Evolutionary conservation across 2,797 vertebrate species (phyloP), one percentile per base, ranked within the genome.

Genomic region (Discoglossus pictus): DNA sequence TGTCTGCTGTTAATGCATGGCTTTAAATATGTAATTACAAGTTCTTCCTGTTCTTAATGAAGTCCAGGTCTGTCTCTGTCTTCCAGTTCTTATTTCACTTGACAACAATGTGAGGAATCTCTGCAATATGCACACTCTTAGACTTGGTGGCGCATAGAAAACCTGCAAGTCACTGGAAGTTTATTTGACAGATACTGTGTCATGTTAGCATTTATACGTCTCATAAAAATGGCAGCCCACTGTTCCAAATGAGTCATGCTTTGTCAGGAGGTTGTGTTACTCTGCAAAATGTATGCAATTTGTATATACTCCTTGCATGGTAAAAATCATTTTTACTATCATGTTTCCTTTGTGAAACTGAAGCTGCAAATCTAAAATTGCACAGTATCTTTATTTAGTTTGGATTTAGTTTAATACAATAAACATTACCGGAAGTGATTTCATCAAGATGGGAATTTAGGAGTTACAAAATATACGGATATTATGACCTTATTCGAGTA

Each of bases 101-200:
- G 38, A 38, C 59, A 64, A 46, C 55, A 59, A 71, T 71, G 44
- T 48, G 59, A 58, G 46, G 68, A 63, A 71, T 71, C 61, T 38
- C 24, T 64, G 38, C 39, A 64, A 71, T 25, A 27, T 61, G 11
- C 17, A 58, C 10, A 10, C 15, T 64, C 34, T 40, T 59, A 71
- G 68, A 71, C 68, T 64, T 58, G 38, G 36, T 52, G 68, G 61
- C 68, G 68, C 52, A 24, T 10, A 64, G 24, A 25, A 55, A 64
- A 61, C 48, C 44, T 53, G 40, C 38, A 71, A 51, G 61, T 64
- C 61, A 65, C 68, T 51, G n/a, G 43, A 27, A 42, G 40, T 70
- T 70, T 64, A 58, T 58, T 50, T 56, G 34, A 25, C 48, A 31
- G 48, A 51, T 23, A 20, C 18, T 7, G 38, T 44, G 35, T 46